phyloP scores from a whole-genome alignment of 1,140 invertebrate species.

The Hypsibius dujardini region DNA sequence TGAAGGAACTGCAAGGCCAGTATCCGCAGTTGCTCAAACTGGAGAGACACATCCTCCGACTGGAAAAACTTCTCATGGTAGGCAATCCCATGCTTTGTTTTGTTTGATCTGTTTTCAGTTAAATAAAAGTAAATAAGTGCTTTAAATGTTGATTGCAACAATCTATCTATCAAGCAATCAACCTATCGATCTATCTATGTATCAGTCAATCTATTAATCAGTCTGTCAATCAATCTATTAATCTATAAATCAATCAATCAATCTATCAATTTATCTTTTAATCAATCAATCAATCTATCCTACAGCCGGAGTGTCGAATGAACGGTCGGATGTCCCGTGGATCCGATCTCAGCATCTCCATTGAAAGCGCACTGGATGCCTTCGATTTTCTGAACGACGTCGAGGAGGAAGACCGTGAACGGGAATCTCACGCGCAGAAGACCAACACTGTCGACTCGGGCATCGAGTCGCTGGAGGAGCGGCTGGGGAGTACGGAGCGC shows the following conservation, averaged over 20 bases:
- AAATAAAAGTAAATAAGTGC: constrained; percentile 27
- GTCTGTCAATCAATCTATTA: too few relatives aligned
- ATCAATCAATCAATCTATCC: background rate
- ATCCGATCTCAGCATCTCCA: constrained; percentile 37
- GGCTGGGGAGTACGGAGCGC: constrained; percentile 28
- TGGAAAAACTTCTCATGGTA: constrained; percentile 33
- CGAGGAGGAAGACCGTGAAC: constrained; percentile 17
- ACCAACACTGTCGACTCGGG: constrained; percentile 35
- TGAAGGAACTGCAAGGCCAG: constrained; percentile 38
- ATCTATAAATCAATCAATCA: too few relatives aligned
- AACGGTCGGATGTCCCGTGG: constrained; percentile 29
- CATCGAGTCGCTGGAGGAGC: constrained; percentile 32
- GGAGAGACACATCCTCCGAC: constrained; percentile 31
- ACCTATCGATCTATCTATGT: too few relatives aligned
- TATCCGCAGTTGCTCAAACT: constrained; percentile 35
- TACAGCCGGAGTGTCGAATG: constrained; percentile 5
- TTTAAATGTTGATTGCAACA: background rate
- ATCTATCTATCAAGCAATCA: too few relatives aligned
- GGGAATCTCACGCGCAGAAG: constrained; percentile 16
- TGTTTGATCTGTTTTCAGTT: constrained; percentile 23
- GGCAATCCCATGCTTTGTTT: constrained; percentile 22
- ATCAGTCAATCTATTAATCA: too few relatives aligned
- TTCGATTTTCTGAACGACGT: constrained; percentile 38
- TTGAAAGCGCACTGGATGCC: constrained; percentile 39
- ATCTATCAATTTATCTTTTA: too few relatives aligned